These are phyloP conservation scores for Rhinichthys osculus DNA, from an alignment of 2,797 vertebrate genomes.

Conservation along the genomic window DNA sequence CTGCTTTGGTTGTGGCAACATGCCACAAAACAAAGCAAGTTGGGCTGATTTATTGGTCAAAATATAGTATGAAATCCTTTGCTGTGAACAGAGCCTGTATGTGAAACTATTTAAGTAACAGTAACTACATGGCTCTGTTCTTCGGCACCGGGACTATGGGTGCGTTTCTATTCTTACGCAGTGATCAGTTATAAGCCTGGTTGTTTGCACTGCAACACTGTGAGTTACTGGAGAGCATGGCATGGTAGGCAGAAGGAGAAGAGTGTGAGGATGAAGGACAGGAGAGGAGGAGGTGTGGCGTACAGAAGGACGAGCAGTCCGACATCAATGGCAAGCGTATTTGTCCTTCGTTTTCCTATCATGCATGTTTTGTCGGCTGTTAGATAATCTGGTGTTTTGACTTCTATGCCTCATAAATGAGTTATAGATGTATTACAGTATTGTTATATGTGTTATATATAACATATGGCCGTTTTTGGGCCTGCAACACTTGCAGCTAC, in stretches of 20 bases:
- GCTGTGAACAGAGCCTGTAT: not conserved
- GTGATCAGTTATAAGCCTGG: constrained; percentile 12
- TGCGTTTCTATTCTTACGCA: constrained; percentile 1
- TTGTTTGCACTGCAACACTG: constrained; percentile 12
- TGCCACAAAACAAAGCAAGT: constrained; percentile 21
- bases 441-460: constrained; percentile 57
- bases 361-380: constrained; percentile 74
- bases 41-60: not conserved
- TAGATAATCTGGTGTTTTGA: constrained; percentile 45
- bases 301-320: constrained; percentile 77
- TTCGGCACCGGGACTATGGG: not conserved
- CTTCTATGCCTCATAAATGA: constrained; percentile 26
- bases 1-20: constrained; percentile 38
- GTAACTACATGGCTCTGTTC: not conserved
- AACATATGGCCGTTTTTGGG: constrained; percentile 20
- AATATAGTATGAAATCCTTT: not conserved
- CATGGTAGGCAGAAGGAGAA: constrained; percentile 14
- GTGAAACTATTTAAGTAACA: not conserved
- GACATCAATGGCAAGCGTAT: constrained; percentile 94
- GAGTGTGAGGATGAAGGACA: constrained; percentile 15
- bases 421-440: constrained; percentile 23
- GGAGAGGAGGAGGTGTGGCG: constrained; percentile 24
- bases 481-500: constrained; percentile 56
- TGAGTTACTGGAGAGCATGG: constrained; percentile 28
- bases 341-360: constrained; percentile 73